These are phyloP conservation scores for Autographa pulchrina DNA, from an alignment of 2,888 invertebrate genomes.

Conservation along the genomic window DNA sequence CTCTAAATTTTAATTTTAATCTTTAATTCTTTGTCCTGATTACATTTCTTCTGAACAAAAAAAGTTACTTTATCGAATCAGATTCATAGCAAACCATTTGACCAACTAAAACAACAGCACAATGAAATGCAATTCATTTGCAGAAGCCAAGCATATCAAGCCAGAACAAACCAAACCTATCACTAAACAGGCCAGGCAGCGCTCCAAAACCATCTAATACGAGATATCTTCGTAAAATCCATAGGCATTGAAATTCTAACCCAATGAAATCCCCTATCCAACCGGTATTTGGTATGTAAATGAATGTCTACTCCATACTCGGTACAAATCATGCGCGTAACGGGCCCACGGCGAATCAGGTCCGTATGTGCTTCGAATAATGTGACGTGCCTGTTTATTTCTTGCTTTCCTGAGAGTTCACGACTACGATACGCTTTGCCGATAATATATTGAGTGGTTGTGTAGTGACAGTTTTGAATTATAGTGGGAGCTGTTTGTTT, in stretches of 20 bases:
- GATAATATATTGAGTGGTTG: slow-evolving; percentile 21
- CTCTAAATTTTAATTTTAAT: no score
- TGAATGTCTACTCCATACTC: slow-evolving; percentile 50
- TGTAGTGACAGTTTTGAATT: background rate
- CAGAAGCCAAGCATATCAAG: background rate
- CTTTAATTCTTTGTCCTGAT: no score
- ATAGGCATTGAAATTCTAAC: slow-evolving; percentile 56
- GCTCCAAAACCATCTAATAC: slow-evolving; percentile 8
- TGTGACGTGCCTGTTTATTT: slow-evolving; percentile 46
- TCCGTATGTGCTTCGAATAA: slow-evolving; percentile 65
- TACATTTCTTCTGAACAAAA: no score
- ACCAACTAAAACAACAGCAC: background rate
- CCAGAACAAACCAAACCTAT: background rate
- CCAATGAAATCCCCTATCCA: slow-evolving; percentile 51
- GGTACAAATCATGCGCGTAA: slow-evolving; percentile 66
- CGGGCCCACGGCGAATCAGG: slow-evolving; percentile 62
- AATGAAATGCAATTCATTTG: background rate
- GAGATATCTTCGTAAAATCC: slow-evolving; percentile 28
- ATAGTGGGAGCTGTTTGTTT: slow-evolving; percentile 3
- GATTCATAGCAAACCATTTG: background rate
- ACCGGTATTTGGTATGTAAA: slow-evolving; percentile 57
- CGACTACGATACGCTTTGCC: slow-evolving; percentile 5
- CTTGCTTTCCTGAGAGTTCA: slow-evolving; percentile 22
- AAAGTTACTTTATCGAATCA: no score
- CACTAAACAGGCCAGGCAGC: background rate